Base-by-base conservation (phyloP, 2,113 vertebrate genomes). In the Fregata magnificens region DNA sequence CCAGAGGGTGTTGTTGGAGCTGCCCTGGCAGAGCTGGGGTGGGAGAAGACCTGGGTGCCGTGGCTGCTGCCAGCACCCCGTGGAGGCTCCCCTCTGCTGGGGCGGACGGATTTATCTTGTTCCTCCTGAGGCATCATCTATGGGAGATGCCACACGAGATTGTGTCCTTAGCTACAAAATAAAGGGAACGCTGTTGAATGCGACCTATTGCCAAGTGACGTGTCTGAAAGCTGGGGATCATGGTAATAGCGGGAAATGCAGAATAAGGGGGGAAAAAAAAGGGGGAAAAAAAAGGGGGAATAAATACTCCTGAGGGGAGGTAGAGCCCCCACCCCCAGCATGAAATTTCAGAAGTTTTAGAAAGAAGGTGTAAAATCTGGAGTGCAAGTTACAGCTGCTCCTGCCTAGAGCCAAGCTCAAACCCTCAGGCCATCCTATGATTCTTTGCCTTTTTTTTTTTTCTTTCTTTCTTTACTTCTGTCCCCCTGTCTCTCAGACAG, bases 141-240 rank as follows among this genome's bases (percentile, higher is more conserved):
- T 52, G 31, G 40, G 42, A 82, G 53, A 69, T 76, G 61, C 44
- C 9, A 6, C 19, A 18, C 1, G 7, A 65, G 55, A 36, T 13
- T 10, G 31, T 59, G 44, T 13, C 72, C 55, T 70, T 82, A 36
- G 34, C 21, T 40, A n/a, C 44, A 29, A 38, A 77, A n/a, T 47
- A 45, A 63, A 84, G 49, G 16, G 16, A 40, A 61, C 3, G 2
- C 6, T 13, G 20, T 55, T 73, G 70, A 62, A 63, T 29, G 32
- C 1, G 3, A 56, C 16, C 5, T 49, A 16, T 7, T 53, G 72
- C 45, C 29, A 47, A 36, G 29, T 0, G 0, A 15, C 0, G 0
- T 26, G 16, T 76, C 67, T 85, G 45, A 45, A 82, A 72, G 28
- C 36, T 49, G 28, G 31, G 34, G 15, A n/a, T 74, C 5, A 0